A percentile compares a stretch with the other conserved stretches of the same genome.
phyloP scores from a whole-genome alignment of 2,113 vertebrate genomes.

The Camelus dromedarius region DNA sequence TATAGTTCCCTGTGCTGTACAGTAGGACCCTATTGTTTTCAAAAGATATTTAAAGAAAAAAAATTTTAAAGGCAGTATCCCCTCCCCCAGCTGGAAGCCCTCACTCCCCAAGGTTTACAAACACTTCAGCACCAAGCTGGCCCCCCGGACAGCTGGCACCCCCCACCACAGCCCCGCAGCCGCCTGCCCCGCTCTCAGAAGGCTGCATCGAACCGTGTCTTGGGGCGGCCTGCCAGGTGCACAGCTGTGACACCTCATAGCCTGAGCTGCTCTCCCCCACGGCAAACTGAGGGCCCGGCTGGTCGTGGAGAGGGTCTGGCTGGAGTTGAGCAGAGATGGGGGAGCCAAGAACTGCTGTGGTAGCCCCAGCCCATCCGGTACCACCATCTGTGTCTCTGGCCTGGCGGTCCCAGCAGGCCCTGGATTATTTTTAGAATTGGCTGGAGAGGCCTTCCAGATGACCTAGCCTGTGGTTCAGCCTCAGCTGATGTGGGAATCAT shows the following conservation, averaged over 20 bases:
- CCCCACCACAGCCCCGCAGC: fast-evolving
- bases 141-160: neutral
- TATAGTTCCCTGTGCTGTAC: too few species aligned
- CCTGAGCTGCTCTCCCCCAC: neutral
- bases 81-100: neutral
- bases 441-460: neutral
- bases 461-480: neutral
- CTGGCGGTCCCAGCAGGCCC: neutral
- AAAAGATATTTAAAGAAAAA: too few species aligned
- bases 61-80: neutral
- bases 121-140: neutral
- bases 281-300: neutral
- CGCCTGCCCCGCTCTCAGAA: neutral
- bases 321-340: neutral
- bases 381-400: slow-evolving; percentile 66
- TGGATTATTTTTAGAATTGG: slow-evolving; percentile 13
- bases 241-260: slow-evolving; percentile 47
- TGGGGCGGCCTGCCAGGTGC: slow-evolving; percentile 44
- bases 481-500: neutral
- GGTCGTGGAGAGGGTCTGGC: slow-evolving; percentile 3
- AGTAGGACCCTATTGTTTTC: too few species aligned
- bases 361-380: slow-evolving; percentile 34
- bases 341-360: neutral
- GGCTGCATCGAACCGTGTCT: neutral
- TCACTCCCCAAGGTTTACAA: neutral